Percentiles rank a stretch among this genome's conserved stretches.
These are phyloP conservation scores for Harpegnathos saltator DNA, from an alignment of 1,140 invertebrate species.

Conservation along the genomic window DNA sequence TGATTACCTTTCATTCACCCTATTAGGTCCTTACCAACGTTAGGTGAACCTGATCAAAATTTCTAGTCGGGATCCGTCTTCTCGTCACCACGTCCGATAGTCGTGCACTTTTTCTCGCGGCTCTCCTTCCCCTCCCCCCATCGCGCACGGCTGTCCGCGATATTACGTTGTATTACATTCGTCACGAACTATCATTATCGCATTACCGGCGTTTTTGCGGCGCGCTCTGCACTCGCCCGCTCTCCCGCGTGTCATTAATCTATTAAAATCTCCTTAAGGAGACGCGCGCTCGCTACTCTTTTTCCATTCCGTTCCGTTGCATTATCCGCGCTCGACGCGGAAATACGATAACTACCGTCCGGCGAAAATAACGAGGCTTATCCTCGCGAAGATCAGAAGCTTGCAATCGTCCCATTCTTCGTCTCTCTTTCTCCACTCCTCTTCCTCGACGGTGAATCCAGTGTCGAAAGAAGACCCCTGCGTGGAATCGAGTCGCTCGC, in stretches of 20 bases:
- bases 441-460: neutral
- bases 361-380: neutral
- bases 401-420: neutral
- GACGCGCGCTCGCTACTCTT: neutral
- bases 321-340: neutral
- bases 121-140: neutral
- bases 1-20: too few relatives aligned
- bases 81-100: neutral
- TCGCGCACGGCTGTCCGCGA: neutral
- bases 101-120: neutral
- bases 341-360: neutral
- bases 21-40: too few relatives aligned
- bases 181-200: conserved; percentile 25
- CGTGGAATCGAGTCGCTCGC: conserved; percentile 7
- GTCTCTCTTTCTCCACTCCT: neutral
- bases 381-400: conserved; percentile 1
- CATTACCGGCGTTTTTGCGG: conserved; percentile 4
- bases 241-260: neutral
- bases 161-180: conserved; percentile 28
- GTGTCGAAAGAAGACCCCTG: neutral
- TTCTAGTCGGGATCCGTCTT: too few relatives aligned
- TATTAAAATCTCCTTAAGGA: conserved; percentile 36
- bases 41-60: too few relatives aligned
- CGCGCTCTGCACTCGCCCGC: neutral
- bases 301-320: conserved; percentile 1